A percentile compares a stretch with the other conserved stretches of the same genome.
Conservation (phyloP, 2,113 vertebrate genomes). For the Phylloscopus trochilus region DNA sequence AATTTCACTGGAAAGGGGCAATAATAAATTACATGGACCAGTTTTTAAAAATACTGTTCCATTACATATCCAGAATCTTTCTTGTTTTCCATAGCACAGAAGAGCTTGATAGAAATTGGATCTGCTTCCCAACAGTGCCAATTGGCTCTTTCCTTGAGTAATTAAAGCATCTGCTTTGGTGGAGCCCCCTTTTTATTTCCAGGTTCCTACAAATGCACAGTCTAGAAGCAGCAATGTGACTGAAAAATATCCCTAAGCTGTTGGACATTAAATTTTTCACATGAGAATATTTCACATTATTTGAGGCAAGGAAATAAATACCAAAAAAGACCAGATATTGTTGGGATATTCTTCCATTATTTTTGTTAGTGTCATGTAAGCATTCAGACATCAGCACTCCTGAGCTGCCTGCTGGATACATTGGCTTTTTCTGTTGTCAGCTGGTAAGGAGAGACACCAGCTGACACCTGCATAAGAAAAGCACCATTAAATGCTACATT, state of each 20-base stretch:
- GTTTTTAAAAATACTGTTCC: neutral
- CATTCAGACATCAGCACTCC: neutral
- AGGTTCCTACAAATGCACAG: neutral
- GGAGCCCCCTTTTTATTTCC: neutral
- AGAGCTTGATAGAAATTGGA: neutral
- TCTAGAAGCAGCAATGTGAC: neutral
- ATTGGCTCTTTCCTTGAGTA: neutral
- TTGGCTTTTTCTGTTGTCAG: neutral
- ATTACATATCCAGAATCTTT: neutral
- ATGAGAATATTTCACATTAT: neutral
- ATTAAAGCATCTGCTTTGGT: neutral
- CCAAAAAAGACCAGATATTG: fast-evolving
- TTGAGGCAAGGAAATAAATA: neutral
- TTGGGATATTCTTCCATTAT: neutral
- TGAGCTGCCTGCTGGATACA: neutral
- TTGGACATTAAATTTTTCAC: neutral
- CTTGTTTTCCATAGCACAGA: neutral
- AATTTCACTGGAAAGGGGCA: neutral
- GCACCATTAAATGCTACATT: neutral
- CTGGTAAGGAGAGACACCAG: neutral
- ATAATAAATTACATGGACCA: neutral
- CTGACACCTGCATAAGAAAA: neutral
- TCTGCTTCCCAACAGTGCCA: neutral
- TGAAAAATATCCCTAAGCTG: neutral
- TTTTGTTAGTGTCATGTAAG: neutral